Evolutionary conservation across 2,888 invertebrate species (phyloP), one percentile per base, ranked within the genome.

Genomic region (Rhagonycha lutea): DNA sequence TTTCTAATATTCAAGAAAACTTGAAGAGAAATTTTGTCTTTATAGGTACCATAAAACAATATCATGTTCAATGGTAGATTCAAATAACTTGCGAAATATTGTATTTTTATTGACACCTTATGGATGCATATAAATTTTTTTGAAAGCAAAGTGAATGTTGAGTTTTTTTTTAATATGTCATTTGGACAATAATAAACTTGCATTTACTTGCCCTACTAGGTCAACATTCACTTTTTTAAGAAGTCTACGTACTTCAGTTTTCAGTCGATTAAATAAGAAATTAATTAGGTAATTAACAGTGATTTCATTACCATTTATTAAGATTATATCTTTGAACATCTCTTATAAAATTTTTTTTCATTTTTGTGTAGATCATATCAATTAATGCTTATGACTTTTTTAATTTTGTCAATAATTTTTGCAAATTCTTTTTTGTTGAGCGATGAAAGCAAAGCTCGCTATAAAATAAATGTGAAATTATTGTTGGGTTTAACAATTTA

Each of bases 101-200:
- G 24, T 5, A 65, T 24, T 65, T 65, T 63, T 24, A 24, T 26
- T 1, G 12, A 24, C n/a, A 47, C 32, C n/a, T 47, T 47, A 47
- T 47, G 47, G 47, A 47, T 47, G 47, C n/a, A 47, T 47, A 32
- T 63, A 63, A 24, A 24, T 65, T 24, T 24, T 62, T 65, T 65
- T 65, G 63, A 65, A 65, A 65, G 63, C 63, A 18, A 65, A 65
- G 63, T 65, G 63, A 65, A 65, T 65, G 63, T 65, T 65, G 23
- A 9, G 26, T 10, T 62, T 47, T 47, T 47, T 23, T 63, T 63
- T 23, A 65, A 14, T 24, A 24, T 65, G 63, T n/a, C 18, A 24
- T 65, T 23, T 65, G 63, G 24, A 26, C 63, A 62, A 62, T 47
- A 47, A 47, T 23, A 63, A 63, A 63, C 63, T 26, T 65, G 63